Conservation (phyloP, 2,113 vertebrate species). For the Psilopsiagon aurifrons region DNA sequence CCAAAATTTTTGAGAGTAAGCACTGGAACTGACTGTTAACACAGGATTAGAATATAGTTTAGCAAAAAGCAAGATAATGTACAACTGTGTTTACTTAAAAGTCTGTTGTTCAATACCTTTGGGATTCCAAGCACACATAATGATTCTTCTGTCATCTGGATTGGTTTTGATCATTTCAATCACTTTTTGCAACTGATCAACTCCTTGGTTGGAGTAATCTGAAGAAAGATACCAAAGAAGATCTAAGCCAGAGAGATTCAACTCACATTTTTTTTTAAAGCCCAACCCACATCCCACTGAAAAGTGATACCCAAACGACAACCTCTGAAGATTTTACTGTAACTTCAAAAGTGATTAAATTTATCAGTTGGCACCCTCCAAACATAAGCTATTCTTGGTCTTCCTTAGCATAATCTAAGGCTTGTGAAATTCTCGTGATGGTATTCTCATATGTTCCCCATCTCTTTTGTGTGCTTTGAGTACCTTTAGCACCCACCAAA, state of each 20-base stretch:
- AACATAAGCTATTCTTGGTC: neutral
- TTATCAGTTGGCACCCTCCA: neutral
- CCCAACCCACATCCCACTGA: neutral
- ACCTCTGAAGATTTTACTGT: neutral
- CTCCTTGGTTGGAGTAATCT: slow-evolving; percentile 94
- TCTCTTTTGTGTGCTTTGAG: neutral
- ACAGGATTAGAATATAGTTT: neutral
- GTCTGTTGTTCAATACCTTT: slow-evolving; percentile 75
- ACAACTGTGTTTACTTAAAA: neutral
- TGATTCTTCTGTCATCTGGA: slow-evolving; percentile 94
- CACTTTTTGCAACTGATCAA: slow-evolving; percentile 93
- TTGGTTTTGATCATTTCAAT: slow-evolving; percentile 92
- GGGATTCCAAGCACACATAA: slow-evolving; percentile 96
- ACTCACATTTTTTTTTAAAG: neutral
- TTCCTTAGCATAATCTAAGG: neutral
- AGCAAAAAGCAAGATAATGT: neutral
- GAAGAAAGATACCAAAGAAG: slow-evolving; percentile 6
- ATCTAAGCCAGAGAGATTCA: neutral
- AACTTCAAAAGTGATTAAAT: neutral
- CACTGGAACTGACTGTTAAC: neutral
- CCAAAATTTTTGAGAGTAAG: neutral
- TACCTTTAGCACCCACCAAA: neutral
- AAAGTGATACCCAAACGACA: neutral
- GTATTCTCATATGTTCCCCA: neutral
- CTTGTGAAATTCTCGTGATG: neutral